Percentiles rank a stretch among this genome's conserved stretches.
These are phyloP conservation scores for Tenrec ecaudatus DNA, from an alignment of 2,113 vertebrate genomes.

Conservation along the genomic window DNA sequence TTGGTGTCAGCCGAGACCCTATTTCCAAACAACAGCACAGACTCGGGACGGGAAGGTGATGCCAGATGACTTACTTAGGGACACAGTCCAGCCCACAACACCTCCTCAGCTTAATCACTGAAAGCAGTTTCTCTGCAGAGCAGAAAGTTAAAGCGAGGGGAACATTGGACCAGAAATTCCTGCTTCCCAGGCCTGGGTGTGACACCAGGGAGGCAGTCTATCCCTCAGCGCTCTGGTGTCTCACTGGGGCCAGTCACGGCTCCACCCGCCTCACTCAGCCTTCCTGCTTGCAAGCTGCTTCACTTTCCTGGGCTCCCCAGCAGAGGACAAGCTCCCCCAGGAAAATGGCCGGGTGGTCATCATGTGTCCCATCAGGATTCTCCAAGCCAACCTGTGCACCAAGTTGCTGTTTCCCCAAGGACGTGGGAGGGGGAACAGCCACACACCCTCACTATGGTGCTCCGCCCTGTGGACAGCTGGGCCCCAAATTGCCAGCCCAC, in stretches of 20 bases:
- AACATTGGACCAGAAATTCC: slow-evolving; percentile 12
- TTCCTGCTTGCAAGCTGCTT: background rate
- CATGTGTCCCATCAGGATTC: background rate
- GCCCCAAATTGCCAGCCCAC: too few species aligned
- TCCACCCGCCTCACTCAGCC: background rate
- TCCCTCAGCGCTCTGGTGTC: background rate
- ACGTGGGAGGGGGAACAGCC: too few species aligned
- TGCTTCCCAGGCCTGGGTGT: background rate
- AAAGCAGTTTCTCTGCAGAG: background rate
- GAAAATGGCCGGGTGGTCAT: fast-evolving
- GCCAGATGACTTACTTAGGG: background rate
- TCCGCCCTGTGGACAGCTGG: background rate
- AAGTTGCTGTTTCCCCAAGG: too few species aligned
- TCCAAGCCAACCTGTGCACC: too few species aligned
- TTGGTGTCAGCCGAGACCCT: background rate
- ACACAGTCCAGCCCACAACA: background rate
- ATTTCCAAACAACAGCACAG: background rate
- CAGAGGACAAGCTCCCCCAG: background rate
- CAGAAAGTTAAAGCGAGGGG: background rate
- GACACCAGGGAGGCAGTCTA: background rate
- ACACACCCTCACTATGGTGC: background rate
- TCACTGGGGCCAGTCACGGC: background rate
- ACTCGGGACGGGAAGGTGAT: background rate
- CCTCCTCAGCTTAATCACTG: background rate
- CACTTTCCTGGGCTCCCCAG: background rate